phyloP scores from a whole-genome alignment of 2,797 vertebrate species.

The Oryzias sinensis region DNA sequence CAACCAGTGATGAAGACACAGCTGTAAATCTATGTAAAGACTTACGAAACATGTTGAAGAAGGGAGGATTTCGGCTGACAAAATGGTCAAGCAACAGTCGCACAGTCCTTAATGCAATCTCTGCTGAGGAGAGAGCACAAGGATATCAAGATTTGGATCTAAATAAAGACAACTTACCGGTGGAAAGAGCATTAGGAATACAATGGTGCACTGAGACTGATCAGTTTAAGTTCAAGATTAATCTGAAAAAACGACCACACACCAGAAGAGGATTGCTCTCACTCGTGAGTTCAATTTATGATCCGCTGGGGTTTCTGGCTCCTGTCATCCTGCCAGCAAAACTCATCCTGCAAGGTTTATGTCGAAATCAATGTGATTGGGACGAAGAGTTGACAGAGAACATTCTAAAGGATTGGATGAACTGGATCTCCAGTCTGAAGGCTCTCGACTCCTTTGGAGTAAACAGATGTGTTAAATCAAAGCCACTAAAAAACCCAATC shows the following conservation, averaged over 20 bases:
- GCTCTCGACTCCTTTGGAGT: constrained; percentile 4
- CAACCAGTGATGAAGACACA: no score
- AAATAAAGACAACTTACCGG: no score
- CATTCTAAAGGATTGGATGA: not conserved
- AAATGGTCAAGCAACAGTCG: no score
- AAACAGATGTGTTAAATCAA: no score
- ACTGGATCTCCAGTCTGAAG: not conserved
- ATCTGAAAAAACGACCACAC: constrained; percentile 19
- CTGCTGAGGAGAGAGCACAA: no score
- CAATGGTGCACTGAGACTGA: constrained; percentile 10
- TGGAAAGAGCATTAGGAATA: no score
- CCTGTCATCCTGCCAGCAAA: constrained; percentile 12
- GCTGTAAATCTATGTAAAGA: no score
- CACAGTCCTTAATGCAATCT: no score
- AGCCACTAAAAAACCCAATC: no score
- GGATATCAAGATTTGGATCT: no score
- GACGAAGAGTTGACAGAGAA: not conserved
- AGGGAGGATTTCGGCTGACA: no score
- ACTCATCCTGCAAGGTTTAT: constrained; percentile 11
- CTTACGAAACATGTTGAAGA: no score
- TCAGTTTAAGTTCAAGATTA: constrained; percentile 35
- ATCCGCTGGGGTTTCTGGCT: constrained; percentile 19
- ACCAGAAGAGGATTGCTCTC: constrained; percentile 41
- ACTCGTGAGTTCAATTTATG: constrained; percentile 7
- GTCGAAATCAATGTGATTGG: not conserved